Evolutionary conservation across 2,797 vertebrate genomes (phyloP).

Genomic region (Aulostomus chinensis): DNA sequence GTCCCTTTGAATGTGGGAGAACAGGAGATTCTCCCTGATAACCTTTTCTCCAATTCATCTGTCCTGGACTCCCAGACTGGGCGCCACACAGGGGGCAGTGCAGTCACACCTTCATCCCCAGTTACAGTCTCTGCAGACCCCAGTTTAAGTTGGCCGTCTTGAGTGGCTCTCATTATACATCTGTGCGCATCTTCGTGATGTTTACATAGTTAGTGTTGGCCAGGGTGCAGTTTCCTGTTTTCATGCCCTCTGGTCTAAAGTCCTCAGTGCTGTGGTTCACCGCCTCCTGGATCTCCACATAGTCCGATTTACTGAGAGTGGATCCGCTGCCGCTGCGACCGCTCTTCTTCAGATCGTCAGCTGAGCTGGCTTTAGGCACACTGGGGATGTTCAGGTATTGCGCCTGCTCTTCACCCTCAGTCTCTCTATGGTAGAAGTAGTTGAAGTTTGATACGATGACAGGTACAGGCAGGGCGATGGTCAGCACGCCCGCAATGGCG

Average conservation of each 20-base stretch:
- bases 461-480: slow-evolving; percentile 95
- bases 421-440: slow-evolving; percentile 99
- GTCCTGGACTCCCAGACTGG: slow-evolving; percentile 19
- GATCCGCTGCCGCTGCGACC: slow-evolving; percentile 92
- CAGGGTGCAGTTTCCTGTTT: slow-evolving; percentile 96
- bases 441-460: slow-evolving; percentile 99
- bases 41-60: slow-evolving; percentile 18
- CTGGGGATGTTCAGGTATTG: slow-evolving; percentile 94
- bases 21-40: slow-evolving; percentile 20
- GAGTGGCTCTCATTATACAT: slow-evolving; percentile 80
- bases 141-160: slow-evolving; percentile 10
- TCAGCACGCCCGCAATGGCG: slow-evolving; percentile 95
- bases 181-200: slow-evolving; percentile 98
- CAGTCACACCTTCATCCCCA: slow-evolving; percentile 8
- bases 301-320: slow-evolving; percentile 95
- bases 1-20: slow-evolving; percentile 21
- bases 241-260: slow-evolving; percentile 93
- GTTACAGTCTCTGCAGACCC: slow-evolving; percentile 17
- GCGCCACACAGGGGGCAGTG: slow-evolving; percentile 3
- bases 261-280: slow-evolving; percentile 94
- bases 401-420: slow-evolving; percentile 96
- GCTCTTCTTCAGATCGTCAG: slow-evolving; percentile 91
- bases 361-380: slow-evolving; percentile 88
- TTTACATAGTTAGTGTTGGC: slow-evolving; percentile 99
- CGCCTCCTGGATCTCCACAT: slow-evolving; percentile 96